Percentiles rank a stretch among this genome's conserved stretches.
phyloP scores from a whole-genome alignment of 1,140 invertebrate species.

The Aphelinus certus region DNA sequence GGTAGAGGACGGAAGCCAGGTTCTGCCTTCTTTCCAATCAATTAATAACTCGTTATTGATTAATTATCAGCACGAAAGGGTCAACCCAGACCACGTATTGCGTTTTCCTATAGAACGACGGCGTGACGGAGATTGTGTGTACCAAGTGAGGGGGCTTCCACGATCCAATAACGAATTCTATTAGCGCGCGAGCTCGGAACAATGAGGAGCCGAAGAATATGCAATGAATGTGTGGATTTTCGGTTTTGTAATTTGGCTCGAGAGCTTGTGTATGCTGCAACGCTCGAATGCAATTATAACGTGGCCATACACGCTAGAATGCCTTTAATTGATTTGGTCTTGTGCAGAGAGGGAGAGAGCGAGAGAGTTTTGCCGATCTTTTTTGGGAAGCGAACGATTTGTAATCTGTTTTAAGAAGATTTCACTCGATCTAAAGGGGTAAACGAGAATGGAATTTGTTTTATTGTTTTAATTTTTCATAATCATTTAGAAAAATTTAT shows the following conservation, averaged over 20 bases:
- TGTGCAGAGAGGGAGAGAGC: neutral
- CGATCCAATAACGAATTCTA: neutral
- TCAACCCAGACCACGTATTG: no score
- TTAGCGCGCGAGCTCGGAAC: neutral
- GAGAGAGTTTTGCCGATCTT: no score
- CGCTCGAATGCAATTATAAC: neutral
- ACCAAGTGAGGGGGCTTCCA: no score
- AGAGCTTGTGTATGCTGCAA: neutral
- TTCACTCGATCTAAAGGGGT: no score
- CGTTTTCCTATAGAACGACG: no score
- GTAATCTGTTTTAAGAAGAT: no score
- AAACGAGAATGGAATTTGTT: no score
- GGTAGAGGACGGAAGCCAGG: no score
- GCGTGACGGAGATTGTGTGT: no score
- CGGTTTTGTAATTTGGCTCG: constrained; percentile 8
- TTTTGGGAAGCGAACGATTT: no score
- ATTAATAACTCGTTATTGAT: constrained; percentile 57
- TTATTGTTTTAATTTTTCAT: no score
- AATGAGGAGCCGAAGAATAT: neutral
- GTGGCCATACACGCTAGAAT: neutral
- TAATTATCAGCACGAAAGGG: constrained; percentile 43
- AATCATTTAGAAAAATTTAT: no score
- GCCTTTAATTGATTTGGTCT: constrained; percentile 18
- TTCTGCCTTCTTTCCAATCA: constrained; percentile 34
- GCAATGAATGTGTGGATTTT: constrained; percentile 2